phyloP scores from a whole-genome alignment of 1,140 invertebrate species.

The Drosophila sp. region DNA sequence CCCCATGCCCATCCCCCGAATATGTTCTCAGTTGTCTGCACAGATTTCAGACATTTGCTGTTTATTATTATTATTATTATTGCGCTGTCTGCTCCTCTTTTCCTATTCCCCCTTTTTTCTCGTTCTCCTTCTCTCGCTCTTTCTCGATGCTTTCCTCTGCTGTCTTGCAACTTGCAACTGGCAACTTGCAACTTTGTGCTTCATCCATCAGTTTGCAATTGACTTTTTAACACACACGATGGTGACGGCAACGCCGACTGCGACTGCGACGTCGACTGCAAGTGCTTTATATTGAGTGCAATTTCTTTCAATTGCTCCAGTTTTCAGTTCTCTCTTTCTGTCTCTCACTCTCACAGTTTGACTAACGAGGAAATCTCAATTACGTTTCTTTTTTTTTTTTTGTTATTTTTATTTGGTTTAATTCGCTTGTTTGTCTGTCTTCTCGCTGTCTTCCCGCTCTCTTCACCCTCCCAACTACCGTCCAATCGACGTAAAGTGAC shows the following conservation, averaged over 20 bases:
- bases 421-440: constrained; percentile 48
- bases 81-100: not conserved
- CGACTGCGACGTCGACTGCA: not conserved
- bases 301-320: constrained; percentile 76
- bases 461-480: not conserved
- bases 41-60: constrained; percentile 40
- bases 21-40: constrained; percentile 19
- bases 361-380: constrained; percentile 77
- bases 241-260: not conserved
- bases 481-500: constrained; percentile 16
- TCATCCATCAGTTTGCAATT: constrained; percentile 42
- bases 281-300: constrained; percentile 45
- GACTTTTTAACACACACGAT: constrained; percentile 28
- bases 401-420: constrained; percentile 63
- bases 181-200: constrained; percentile 2
- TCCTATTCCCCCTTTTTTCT: not conserved
- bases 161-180: too few relatives aligned
- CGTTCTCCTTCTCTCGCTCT: not conserved
- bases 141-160: not conserved
- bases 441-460: not conserved
- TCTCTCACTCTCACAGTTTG: constrained; percentile 22
- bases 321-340: constrained; percentile 34
- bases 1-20: too few relatives aligned
- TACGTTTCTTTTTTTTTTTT: constrained; percentile 61
- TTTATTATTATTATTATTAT: constrained; percentile 48